A percentile compares a stretch with the other conserved stretches of the same genome.
Evolutionary conservation across 2,113 vertebrate genomes (phyloP).

Genomic region (Lepisosteus osseus): DNA sequence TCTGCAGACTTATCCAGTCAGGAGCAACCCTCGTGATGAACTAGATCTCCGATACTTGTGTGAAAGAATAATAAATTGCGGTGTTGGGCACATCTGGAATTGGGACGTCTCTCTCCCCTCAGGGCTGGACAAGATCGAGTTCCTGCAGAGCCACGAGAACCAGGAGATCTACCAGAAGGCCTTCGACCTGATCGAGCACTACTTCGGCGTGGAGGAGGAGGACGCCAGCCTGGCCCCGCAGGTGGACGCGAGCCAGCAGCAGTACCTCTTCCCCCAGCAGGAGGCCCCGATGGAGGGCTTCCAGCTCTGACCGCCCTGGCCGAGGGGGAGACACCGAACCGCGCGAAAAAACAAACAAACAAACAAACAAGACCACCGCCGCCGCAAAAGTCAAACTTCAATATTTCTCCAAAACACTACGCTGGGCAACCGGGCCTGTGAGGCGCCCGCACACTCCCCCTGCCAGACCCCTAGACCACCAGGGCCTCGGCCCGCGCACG

Average conservation of each 20-base stretch:
- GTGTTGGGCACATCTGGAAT: background rate
- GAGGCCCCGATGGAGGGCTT: slow-evolving; percentile 98
- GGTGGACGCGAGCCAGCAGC: slow-evolving; percentile 91
- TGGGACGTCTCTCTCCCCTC: background rate
- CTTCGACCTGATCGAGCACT: slow-evolving; percentile 95
- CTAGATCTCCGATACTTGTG: too few relatives aligned
- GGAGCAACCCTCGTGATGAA: too few relatives aligned
- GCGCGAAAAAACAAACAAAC: slow-evolving; percentile 15
- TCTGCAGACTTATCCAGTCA: too few relatives aligned
- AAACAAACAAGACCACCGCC: slow-evolving; percentile 26
- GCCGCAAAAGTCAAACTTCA: background rate
- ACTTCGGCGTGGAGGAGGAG: slow-evolving; percentile 93
- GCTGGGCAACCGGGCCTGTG: background rate
- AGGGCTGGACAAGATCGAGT: slow-evolving; percentile 98
- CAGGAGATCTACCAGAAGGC: slow-evolving; percentile 99
- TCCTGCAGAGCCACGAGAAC: slow-evolving; percentile 97
- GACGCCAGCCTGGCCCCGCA: slow-evolving; percentile 81
- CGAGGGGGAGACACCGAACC: background rate
- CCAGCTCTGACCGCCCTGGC: slow-evolving; percentile 78
- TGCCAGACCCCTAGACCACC: background rate
- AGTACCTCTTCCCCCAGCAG: slow-evolving; percentile 92
- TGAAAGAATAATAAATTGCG: too few relatives aligned
- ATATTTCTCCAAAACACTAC: background rate
- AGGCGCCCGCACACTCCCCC: background rate
- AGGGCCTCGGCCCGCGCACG: background rate